These are phyloP conservation scores for Caenorhabditis wallacei DNA, from an alignment of 2,888 invertebrate species.

Conservation along the genomic window DNA sequence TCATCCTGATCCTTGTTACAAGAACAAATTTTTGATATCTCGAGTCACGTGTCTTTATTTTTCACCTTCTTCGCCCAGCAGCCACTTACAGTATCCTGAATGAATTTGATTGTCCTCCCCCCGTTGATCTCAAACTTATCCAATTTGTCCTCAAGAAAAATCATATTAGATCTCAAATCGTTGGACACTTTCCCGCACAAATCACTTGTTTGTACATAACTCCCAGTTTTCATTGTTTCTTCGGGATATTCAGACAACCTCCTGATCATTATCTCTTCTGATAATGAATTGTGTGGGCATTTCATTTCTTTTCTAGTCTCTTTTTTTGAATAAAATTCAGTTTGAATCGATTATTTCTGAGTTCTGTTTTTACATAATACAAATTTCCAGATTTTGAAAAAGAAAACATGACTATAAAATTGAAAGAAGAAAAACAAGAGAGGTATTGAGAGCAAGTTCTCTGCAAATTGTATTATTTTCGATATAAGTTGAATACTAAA, in stretches of 20 bases:
- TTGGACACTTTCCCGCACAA: constrained; percentile 30
- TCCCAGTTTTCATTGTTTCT: constrained; percentile 43
- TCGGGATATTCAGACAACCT: constrained; percentile 56
- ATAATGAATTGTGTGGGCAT: constrained; percentile 56
- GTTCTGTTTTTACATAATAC: constrained; percentile 38
- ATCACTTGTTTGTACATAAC: constrained; percentile 64
- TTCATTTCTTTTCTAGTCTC: constrained; percentile 33
- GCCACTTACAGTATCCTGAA: constrained; percentile 56
- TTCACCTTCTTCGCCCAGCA: constrained; percentile 24
- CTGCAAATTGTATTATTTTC: constrained; percentile 26
- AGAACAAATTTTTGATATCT: constrained; percentile 64
- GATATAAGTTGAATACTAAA: not conserved
- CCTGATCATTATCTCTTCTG: constrained; percentile 18
- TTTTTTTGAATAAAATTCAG: constrained; percentile 63
- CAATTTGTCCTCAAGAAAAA: constrained; percentile 24
- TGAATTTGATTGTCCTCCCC: constrained; percentile 44
- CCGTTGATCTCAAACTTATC: constrained; percentile 28
- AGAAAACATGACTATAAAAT: constrained; percentile 35
- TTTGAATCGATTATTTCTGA: constrained; percentile 41
- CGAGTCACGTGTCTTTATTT: constrained; percentile 55
- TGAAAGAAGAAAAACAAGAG: too few species aligned
- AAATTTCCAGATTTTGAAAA: too few species aligned
- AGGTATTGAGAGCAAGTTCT: too few species aligned
- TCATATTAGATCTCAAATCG: constrained; percentile 45
- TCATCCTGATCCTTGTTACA: constrained; percentile 37